Evolutionary conservation across 2,797 vertebrate species (phyloP), one percentile per base, ranked within the genome.

Genomic region (Malurus splendens): DNA sequence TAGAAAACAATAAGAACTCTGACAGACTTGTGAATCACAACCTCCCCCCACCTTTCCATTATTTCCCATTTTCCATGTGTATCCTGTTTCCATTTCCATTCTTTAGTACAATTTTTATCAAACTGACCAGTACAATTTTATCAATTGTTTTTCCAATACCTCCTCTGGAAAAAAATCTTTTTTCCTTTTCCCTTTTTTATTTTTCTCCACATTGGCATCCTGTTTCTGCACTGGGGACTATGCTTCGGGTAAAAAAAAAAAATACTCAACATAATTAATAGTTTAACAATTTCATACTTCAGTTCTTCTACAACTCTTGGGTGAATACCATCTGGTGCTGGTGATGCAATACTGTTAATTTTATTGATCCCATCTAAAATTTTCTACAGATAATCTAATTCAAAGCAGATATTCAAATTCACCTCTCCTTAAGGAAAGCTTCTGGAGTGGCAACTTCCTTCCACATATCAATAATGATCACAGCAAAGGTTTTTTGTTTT

Each of bases 301-400:
- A 84, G 28, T 52, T 91, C 44, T 64, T 86, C 33, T 62, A 17
- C 51, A 94, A 70, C 33, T 70, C 80, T 77, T 91, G 32, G 38
- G 30, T 88, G 74, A 73, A 70, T 56, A 84, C 27, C 56, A 82
- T 84, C 71, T 91, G 52, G 52, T 45, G 44, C 14, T 57, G 19
- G 10, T 36, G 27, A 70, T 73, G 23, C 0, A 3, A 79, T 52
- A 67, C 14, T 47, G 4, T 67, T 73, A 47, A 64, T 76, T 80
- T 80, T 50, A 60, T 28, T 80, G 3, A 74, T 82, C 80, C 10
- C 41, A 3, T 87, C 51, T 64, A 42, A 65, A 84, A 51, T 71
- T 50, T 90, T 67, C 32, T 38, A 41, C 23, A 54, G 18, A 36
- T 77, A 32, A 14, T 74, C 12, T 48, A 61, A 47, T 67, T 82